These are phyloP conservation scores for Microcebus jonahi DNA, from an alignment of 2,113 vertebrate genomes.

Conservation along the genomic window DNA sequence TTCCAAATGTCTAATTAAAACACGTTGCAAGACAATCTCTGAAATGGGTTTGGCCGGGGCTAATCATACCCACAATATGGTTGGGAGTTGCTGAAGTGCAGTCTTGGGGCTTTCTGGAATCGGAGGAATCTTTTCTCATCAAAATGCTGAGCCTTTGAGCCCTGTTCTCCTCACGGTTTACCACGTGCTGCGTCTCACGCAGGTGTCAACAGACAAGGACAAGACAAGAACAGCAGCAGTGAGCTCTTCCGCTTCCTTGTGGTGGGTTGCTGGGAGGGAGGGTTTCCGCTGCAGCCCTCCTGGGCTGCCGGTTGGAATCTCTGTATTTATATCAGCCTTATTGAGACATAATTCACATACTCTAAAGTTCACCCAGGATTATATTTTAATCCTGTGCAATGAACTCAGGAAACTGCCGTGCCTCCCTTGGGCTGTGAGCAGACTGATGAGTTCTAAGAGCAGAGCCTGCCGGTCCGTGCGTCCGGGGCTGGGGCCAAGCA, in stretches of 20 bases:
- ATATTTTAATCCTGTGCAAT: neutral
- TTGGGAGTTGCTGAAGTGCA: neutral
- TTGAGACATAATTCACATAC: neutral
- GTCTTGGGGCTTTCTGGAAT: neutral
- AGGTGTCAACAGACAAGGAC: neutral
- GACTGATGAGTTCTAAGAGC: neutral
- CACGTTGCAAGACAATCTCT: slow-evolving; percentile 58
- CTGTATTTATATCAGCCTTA: neutral
- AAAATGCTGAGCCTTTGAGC: neutral
- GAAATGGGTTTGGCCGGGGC: slow-evolving; percentile 55
- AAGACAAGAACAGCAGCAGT: neutral
- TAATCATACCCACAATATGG: neutral
- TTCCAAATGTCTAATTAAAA: slow-evolving; percentile 63
- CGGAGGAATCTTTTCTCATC: neutral
- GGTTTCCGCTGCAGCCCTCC: fast-evolving
- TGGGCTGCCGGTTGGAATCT: neutral
- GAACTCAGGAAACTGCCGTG: neutral
- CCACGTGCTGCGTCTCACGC: fast-evolving
- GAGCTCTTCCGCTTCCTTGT: fast-evolving
- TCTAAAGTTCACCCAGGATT: neutral
- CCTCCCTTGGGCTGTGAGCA: neutral
- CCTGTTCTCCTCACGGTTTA: neutral
- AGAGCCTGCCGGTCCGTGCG: neutral
- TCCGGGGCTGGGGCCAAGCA: neutral
- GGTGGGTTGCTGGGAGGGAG: no score